Base-by-base conservation (phyloP, 2,113 vertebrate species). In the Zootoca vivipara region DNA sequence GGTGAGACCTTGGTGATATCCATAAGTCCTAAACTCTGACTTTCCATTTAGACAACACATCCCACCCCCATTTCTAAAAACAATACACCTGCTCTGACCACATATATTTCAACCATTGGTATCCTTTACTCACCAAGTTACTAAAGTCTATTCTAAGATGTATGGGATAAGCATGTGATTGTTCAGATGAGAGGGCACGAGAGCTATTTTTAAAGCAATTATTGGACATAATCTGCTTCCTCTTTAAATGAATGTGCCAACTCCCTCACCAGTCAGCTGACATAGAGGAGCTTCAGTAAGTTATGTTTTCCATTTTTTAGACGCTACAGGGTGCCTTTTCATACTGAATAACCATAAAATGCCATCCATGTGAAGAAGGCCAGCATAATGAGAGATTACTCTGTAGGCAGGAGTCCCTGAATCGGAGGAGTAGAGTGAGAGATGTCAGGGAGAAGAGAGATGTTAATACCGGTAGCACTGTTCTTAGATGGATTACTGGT, bases 291-390 rank as follows among this genome's bases (percentile, higher is more conserved):
- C 52, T 67, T 16, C 38, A 65, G 30, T 58, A 65, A 33, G 2
- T 83, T 58, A 33, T 56, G 13, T 73, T n/a, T 78, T 65, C 56
- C 24, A 64, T 22, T 77, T 52, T 42, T 15, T 12, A 77, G 73
- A 42, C 42, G 38, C 73, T 77, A 22, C 58, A 13, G 65, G 42
- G 1, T 77, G 20, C 13, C 92, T 85, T 94, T 89, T 93, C 91
- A 91, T 85, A 58, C 73, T 56, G 67, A 89, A 88, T 70, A 92
- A 92, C 89, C 88, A 91, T 92, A 83, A 85, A 80, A 93, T 90
- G 7, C 85, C 70, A 88, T 91, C 88, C 78, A 90, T 90, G 94
- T 90, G 90, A 91, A 13, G 10, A 16, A n/a, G 28, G 90, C 88
- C 84, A 2, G 92, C 91, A 82, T 81, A 92, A 46, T 15, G 0